A percentile compares a stretch with the other conserved stretches of the same genome.
Conservation (phyloP, 2,888 invertebrate genomes). For the Portevinia maculata region DNA sequence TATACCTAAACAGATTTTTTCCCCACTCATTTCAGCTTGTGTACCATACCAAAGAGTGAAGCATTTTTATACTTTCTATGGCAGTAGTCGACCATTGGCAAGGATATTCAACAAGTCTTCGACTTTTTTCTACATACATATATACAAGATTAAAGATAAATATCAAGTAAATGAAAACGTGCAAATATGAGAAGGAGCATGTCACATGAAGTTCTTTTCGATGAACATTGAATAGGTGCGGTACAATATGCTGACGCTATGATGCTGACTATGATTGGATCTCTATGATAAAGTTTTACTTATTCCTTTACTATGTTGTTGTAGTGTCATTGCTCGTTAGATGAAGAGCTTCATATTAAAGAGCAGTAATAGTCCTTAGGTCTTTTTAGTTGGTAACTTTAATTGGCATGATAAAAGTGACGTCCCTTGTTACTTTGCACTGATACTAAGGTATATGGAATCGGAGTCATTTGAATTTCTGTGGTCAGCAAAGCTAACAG, state of each 20-base stretch:
- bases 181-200: constrained; percentile 7
- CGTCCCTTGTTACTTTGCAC: not conserved
- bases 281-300: constrained; percentile 15
- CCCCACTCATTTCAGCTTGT: not conserved
- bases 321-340: constrained; percentile 6
- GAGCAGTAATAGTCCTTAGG: constrained; percentile 20
- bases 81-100: constrained; percentile 6
- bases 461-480: constrained; percentile 13
- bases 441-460: not conserved
- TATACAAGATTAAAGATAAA: constrained; percentile 12
- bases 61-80: constrained; percentile 6
- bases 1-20: not conserved
- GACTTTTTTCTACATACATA: constrained; percentile 8
- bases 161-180: constrained; percentile 46
- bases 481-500: constrained; percentile 4
- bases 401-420: not conserved
- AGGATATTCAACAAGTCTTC: constrained; percentile 52
- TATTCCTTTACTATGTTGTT: constrained; percentile 21
- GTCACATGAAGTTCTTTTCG: constrained; percentile 2
- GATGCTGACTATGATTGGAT: constrained; percentile 28
- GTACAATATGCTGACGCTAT: constrained; percentile 11
- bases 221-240: constrained; percentile 19
- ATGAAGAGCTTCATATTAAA: constrained; percentile 3
- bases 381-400: constrained; percentile 20
- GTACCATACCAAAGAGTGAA: not conserved